phyloP scores from a whole-genome alignment of 2,888 invertebrate species.

The Agrotis clavis region DNA sequence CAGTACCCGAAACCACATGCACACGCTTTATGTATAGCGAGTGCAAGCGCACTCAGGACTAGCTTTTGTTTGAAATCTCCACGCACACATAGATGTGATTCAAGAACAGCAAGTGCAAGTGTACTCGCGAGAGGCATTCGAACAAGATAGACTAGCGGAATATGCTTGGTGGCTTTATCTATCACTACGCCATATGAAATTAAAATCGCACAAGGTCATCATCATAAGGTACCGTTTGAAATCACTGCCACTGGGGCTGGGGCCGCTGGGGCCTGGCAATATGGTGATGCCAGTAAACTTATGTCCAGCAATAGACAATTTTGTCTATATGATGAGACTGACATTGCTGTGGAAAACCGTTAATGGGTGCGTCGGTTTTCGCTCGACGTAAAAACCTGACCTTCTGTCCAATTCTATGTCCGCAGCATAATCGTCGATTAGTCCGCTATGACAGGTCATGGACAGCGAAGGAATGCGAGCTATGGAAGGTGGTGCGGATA shows the following conservation, averaged over 20 bases:
- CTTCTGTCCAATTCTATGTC: slow-evolving; percentile 1
- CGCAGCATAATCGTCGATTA: slow-evolving; percentile 51
- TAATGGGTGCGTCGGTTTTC: background rate
- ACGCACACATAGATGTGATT: background rate
- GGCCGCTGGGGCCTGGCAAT: background rate
- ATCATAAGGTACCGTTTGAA: background rate
- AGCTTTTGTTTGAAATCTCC: too few relatives aligned
- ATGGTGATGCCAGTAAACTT: background rate
- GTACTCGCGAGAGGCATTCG: too few relatives aligned
- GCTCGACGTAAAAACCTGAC: background rate
- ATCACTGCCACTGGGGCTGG: too few relatives aligned
- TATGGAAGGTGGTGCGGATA: slow-evolving; percentile 43
- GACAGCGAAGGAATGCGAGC: slow-evolving; percentile 52
- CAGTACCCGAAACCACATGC: background rate
- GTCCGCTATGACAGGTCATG: slow-evolving; percentile 56
- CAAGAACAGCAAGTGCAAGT: background rate
- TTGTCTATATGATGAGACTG: background rate
- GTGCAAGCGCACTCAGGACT: background rate
- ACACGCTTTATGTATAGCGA: background rate
- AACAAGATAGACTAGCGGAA: too few relatives aligned
- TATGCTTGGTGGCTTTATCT: too few relatives aligned
- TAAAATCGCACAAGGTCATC: background rate
- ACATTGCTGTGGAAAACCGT: background rate
- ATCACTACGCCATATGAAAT: too few relatives aligned
- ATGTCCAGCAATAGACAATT: background rate